phyloP scores from a whole-genome alignment of 2,113 vertebrate species.

The Bucco capensis region DNA sequence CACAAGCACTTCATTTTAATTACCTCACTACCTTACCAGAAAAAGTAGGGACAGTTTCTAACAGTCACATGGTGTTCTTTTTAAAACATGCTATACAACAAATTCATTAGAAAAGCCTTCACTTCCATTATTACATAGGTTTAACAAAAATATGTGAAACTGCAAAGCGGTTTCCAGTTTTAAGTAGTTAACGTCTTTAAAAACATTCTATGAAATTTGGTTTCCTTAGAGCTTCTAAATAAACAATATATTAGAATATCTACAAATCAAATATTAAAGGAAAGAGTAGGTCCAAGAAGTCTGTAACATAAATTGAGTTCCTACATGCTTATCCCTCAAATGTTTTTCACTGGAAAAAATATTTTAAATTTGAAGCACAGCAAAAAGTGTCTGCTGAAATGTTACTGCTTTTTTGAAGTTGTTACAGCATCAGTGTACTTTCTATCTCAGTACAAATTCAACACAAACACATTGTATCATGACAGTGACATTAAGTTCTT shows the following conservation, averaged over 20 bases:
- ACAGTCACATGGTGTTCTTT: slow-evolving; percentile 30
- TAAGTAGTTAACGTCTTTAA: slow-evolving; percentile 26
- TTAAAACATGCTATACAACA: slow-evolving; percentile 39
- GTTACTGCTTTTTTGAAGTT: slow-evolving; percentile 65
- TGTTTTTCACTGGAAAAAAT: slow-evolving; percentile 49
- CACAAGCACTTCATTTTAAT: slow-evolving; percentile 1
- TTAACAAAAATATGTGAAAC: slow-evolving; percentile 45
- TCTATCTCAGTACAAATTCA: slow-evolving; percentile 56
- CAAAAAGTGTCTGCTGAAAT: slow-evolving; percentile 62
- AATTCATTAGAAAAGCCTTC: slow-evolving; percentile 50
- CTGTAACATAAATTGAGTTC: slow-evolving; percentile 55
- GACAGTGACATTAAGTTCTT: slow-evolving; percentile 68
- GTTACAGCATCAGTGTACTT: slow-evolving; percentile 63
- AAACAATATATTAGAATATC: slow-evolving; percentile 67
- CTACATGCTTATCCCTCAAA: slow-evolving; percentile 68
- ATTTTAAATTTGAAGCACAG: slow-evolving; percentile 45
- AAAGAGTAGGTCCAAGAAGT: slow-evolving; percentile 55
- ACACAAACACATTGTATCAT: slow-evolving; percentile 65
- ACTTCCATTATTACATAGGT: slow-evolving; percentile 29
- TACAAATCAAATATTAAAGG: slow-evolving; percentile 60
- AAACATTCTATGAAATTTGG: slow-evolving; percentile 59
- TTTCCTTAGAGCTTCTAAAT: slow-evolving; percentile 62
- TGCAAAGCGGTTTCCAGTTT: slow-evolving; percentile 61
- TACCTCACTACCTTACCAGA: neutral
- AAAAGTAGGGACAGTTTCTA: slow-evolving; percentile 26